Evolutionary conservation across 2,888 invertebrate genomes (phyloP).

Genomic region (Epirrhoe alternata): DNA sequence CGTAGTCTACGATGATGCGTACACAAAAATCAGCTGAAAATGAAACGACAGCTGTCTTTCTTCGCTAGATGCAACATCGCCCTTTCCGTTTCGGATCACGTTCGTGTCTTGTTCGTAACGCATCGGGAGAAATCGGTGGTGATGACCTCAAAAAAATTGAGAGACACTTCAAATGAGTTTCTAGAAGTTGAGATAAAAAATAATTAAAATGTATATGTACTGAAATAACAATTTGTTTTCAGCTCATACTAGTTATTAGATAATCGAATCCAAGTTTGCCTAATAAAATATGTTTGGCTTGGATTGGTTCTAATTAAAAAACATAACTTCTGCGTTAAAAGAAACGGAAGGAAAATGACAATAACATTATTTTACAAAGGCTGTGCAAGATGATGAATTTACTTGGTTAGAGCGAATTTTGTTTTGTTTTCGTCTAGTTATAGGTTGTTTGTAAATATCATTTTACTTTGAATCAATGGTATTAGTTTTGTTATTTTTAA

Average conservation of each 20-base stretch:
- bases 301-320: too few species aligned
- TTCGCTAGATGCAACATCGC: constrained; percentile 68
- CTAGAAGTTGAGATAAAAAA: background rate
- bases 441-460: too few species aligned
- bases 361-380: background rate
- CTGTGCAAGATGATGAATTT: background rate
- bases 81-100: constrained; percentile 70
- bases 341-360: background rate
- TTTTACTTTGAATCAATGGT: too few species aligned
- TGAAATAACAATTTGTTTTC: too few species aligned
- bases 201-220: too few species aligned
- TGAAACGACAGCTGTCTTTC: constrained; percentile 84
- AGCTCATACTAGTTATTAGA: too few species aligned
- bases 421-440: too few species aligned
- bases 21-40: constrained; percentile 86
- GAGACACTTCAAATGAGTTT: background rate
- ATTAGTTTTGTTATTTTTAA: too few species aligned
- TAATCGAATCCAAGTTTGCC: too few species aligned
- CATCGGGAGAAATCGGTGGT: constrained; percentile 53
- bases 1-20: constrained; percentile 62
- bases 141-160: constrained; percentile 12
- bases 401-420: too few species aligned
- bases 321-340: background rate
- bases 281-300: too few species aligned
- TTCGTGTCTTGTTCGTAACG: constrained; percentile 68